A percentile compares a stretch with the other conserved stretches of the same genome.
phyloP scores from a whole-genome alignment of 1,140 invertebrate species.

The Myzus persicae region DNA sequence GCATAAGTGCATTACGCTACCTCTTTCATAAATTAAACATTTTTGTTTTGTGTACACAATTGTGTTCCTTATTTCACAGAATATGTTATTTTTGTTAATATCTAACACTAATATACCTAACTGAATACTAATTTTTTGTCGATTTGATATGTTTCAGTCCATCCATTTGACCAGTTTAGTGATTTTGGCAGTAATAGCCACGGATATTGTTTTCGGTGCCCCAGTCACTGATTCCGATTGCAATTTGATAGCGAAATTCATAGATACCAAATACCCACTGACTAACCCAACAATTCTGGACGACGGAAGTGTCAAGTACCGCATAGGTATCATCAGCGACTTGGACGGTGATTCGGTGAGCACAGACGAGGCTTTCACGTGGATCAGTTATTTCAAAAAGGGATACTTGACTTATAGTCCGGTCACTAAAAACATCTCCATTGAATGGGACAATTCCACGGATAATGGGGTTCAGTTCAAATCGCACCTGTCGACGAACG shows the following conservation, averaged over 20 bases:
- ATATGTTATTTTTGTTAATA: no score
- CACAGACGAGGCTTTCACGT: constrained; percentile 68
- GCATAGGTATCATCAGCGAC: constrained; percentile 90
- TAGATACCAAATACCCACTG: constrained; percentile 85
- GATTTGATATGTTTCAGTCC: neutral
- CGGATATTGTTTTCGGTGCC: neutral
- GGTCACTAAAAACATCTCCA: constrained; percentile 69
- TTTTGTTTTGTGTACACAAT: no score
- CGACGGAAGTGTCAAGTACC: constrained; percentile 73
- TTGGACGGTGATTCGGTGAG: constrained; percentile 86
- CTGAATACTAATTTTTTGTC: neutral
- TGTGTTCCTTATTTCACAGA: no score
- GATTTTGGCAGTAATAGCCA: neutral
- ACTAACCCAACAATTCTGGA: constrained; percentile 72
- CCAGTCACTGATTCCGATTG: neutral
- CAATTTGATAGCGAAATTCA: neutral
- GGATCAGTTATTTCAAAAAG: constrained; percentile 69
- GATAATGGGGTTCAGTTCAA: constrained; percentile 69
- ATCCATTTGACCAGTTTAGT: neutral
- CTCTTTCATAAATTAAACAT: no score
- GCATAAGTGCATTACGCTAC: no score
- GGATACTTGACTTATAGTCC: constrained; percentile 73
- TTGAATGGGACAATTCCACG: constrained; percentile 74
- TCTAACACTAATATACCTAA: neutral
- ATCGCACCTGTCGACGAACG: constrained; percentile 80